Conservation (phyloP, 2,113 vertebrate genomes). For the Notothenia rossii region DNA sequence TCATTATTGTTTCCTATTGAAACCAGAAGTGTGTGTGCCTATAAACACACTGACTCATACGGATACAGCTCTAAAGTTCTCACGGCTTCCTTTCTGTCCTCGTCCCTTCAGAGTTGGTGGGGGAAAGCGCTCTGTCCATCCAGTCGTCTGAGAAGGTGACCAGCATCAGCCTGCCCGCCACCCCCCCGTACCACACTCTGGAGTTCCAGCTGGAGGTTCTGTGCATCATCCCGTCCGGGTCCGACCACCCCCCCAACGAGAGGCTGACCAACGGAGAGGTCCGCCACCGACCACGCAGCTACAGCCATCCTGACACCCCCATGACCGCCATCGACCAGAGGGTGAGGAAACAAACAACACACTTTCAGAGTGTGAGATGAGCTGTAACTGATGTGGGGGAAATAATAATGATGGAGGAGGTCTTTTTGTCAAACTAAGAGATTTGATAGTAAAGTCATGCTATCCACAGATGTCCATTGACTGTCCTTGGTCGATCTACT, state of each 20-base stretch:
- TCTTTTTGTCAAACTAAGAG: background rate
- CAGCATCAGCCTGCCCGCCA: conserved; percentile 90
- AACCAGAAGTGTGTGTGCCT: background rate
- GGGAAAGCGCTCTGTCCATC: conserved; percentile 85
- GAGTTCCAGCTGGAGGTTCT: conserved; percentile 95
- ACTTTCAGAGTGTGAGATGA: background rate
- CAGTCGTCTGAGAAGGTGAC: conserved; percentile 96
- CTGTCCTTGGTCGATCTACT: conserved; percentile 99
- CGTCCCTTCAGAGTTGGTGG: conserved; percentile 83
- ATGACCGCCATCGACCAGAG: conserved; percentile 93
- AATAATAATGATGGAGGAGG: background rate
- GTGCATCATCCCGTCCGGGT: conserved; percentile 89
- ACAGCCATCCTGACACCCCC: conserved; percentile 82
- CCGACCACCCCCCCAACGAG: conserved; percentile 77
- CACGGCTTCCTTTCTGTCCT: background rate
- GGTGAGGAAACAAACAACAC: conserved; percentile 72
- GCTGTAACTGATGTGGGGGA: background rate
- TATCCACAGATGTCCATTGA: conserved; percentile 93
- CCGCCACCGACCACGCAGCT: conserved; percentile 83
- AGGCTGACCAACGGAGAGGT: conserved; percentile 85
- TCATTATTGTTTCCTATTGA: no score
- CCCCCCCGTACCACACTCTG: conserved; percentile 92
- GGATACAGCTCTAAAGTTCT: background rate
- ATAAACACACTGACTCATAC: background rate
- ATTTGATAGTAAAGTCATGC: background rate